Base-by-base conservation (phyloP, 2,888 invertebrate genomes). In the Dryobotodes eremita region DNA sequence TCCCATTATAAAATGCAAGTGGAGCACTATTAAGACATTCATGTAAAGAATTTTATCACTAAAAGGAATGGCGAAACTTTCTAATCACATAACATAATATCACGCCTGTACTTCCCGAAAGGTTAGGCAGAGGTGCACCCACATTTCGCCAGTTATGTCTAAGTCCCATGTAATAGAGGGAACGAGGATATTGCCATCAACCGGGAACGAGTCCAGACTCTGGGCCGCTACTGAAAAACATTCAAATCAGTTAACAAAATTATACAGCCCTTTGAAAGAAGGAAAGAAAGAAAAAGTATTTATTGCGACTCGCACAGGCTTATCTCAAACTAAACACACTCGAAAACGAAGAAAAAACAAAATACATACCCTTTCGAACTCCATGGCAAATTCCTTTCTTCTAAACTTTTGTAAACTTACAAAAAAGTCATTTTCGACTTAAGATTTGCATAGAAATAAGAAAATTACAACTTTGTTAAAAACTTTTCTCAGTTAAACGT, bases 391-490 rank as follows among this genome's bases (percentile, higher is more conserved):
- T 64, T 69, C 11, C 50, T 82, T 89, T 80, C 55, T 65, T 75
- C n/a, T 20, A 71, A 89, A 88, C 75, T 84, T 86, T 82, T 77
- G 50, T 61, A 15, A 72, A 81, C 75, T 77, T 23, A 77, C 72
- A 77, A 89, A 88, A 89, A 87, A 88, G 66, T 77, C 26, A 79
- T 84, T 84, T 68, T 75, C 79, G 75, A 90, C 82, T 83, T 82
- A 81, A 80, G 61, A 89, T 89, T 90, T 85, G 86, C 89, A 89
- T 89, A 85, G 82, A 89, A 86, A 89, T 88, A 84, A 87, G 88
- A 88, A 89, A 88, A 87, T 86, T 87, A 80, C 71, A 77, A 82
- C 68, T 83, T 85, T 71, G 80, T 81, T 76, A 71, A 66, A 71
- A 85, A 88, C 79, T 88, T 85, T 77, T 57, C 48, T 62, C 57